Base-by-base conservation (phyloP, 2,888 invertebrate species). In the Rhyacophila evoluta region DNA sequence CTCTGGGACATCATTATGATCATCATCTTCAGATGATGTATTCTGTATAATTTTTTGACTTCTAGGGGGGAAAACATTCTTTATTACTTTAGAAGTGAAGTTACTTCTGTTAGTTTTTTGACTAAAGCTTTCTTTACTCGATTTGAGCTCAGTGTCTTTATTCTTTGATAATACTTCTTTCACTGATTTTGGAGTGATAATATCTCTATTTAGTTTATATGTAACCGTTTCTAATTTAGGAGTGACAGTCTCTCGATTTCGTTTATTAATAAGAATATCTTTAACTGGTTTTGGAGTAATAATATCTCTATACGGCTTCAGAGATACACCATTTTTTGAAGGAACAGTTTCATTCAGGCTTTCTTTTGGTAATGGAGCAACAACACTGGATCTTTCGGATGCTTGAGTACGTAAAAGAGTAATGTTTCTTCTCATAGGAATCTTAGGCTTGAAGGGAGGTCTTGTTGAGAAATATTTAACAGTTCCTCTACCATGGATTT, bases 391-490 rank as follows among this genome's bases (percentile, higher is more conserved):
- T 25, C 38, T 74, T 78, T 78, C 78, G 8, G 75, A 75, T 4
- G 75, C 6, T 12, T 68, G 72, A 28, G 2, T 72, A 2, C 12
- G 55, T 1, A 55, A 19, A 55, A 55, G 55, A 19, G 77, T 82
- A 11, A 67, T 37, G 69, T 78, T 79, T 75, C 76, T 79, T 74
- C 78, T 78, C 25, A 71, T 41, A 55, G 82, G 79, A 69, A 71
- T 74, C 80, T 79, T 82, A 27, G 82, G 82, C 77, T 81, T 82
- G 33, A 81, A 82, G 3, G 82, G 80, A n/a, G 78, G 78, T 74
- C 80, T 77, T 10, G 82, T 82, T 39, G 79, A 77, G 70, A 77
- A 77, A 70, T 79, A 82, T 28, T 78, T 82, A 1, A 81, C 78
- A 15, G 82, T 75, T 27, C 82, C 82, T 73, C 82, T 79, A 19